A percentile compares a stretch with the other conserved stretches of the same genome.
phyloP scores from a whole-genome alignment of 2,113 vertebrate species.

The Sapayoa aenigma region DNA sequence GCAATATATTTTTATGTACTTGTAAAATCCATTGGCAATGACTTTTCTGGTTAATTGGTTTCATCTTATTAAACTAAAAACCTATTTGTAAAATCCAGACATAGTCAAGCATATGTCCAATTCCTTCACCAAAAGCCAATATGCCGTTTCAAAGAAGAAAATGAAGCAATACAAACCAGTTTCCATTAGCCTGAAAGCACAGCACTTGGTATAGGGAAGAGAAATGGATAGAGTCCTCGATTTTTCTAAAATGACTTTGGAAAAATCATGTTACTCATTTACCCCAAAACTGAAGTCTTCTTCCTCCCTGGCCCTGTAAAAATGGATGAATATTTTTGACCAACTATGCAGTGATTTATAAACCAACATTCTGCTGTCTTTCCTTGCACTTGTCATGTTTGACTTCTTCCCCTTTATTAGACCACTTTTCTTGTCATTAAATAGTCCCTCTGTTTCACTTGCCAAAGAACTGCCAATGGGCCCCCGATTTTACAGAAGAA shows the following conservation, averaged over 20 bases:
- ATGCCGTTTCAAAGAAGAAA: neutral
- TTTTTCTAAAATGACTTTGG: neutral
- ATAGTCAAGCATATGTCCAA: neutral
- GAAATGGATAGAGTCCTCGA: neutral
- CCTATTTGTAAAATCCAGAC: constrained; percentile 33
- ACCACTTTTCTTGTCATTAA: constrained; percentile 75
- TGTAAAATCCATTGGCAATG: constrained; percentile 44
- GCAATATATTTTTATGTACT: constrained; percentile 63
- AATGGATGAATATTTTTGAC: neutral
- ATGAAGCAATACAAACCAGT: neutral
- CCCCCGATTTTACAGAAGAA: constrained; percentile 78
- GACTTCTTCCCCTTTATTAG: constrained; percentile 61
- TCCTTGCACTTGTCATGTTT: constrained; percentile 42
- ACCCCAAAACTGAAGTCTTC: neutral
- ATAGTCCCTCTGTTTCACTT: constrained; percentile 81
- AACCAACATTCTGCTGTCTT: constrained; percentile 26
- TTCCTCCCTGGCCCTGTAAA: neutral
- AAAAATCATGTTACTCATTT: neutral
- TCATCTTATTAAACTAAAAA: constrained; percentile 59
- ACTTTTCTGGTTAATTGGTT: constrained; percentile 63
- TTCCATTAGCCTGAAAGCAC: constrained; percentile 6
- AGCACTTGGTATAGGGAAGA: neutral
- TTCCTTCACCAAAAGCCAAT: constrained; percentile 19
- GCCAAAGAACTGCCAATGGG: constrained; percentile 86
- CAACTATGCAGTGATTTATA: constrained; percentile 4